Percentiles rank a stretch among this genome's conserved stretches.
Conservation (phyloP, 2,888 invertebrate genomes). For the Xiphydria camelus region DNA sequence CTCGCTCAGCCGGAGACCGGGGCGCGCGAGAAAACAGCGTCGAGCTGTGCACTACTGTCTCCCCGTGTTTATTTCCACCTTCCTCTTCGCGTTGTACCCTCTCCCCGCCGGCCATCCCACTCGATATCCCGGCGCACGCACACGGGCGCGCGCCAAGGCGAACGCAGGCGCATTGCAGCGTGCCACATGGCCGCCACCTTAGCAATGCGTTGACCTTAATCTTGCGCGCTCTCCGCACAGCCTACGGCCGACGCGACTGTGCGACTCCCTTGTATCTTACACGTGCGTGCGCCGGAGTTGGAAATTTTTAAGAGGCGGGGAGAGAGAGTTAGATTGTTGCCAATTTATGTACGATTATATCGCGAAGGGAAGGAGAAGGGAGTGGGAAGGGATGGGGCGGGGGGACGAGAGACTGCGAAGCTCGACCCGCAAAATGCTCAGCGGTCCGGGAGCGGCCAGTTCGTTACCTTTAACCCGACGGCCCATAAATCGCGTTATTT, state of each 20-base stretch:
- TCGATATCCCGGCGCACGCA: background rate
- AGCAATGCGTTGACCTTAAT: conserved; percentile 56
- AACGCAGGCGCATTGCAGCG: conserved; percentile 26
- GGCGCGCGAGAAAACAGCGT: background rate
- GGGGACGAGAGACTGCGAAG: background rate
- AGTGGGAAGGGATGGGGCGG: background rate
- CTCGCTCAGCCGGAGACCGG: background rate
- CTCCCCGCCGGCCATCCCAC: background rate
- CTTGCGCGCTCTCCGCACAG: conserved; percentile 18
- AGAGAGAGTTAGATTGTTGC: conserved; percentile 11
- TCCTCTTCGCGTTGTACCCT: background rate
- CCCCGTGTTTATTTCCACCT: background rate
- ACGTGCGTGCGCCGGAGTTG: conserved; percentile 14
- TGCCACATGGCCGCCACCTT: conserved; percentile 55
- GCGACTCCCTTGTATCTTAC: conserved; percentile 3
- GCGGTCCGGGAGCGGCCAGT: conserved; percentile 8
- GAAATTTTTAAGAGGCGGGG: background rate
- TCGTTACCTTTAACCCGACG: conserved; percentile 13
- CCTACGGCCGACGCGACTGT: conserved; percentile 4
- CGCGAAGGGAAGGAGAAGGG: background rate
- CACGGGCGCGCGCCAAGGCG: conserved; percentile 40
- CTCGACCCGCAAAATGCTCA: background rate
- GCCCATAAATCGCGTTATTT: conserved; percentile 3
- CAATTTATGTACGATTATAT: conserved; percentile 20
- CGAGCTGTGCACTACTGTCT: no score